Evolutionary conservation across 2,888 invertebrate genomes (phyloP).

Genomic region (Callyntrura guangdongensis): DNA sequence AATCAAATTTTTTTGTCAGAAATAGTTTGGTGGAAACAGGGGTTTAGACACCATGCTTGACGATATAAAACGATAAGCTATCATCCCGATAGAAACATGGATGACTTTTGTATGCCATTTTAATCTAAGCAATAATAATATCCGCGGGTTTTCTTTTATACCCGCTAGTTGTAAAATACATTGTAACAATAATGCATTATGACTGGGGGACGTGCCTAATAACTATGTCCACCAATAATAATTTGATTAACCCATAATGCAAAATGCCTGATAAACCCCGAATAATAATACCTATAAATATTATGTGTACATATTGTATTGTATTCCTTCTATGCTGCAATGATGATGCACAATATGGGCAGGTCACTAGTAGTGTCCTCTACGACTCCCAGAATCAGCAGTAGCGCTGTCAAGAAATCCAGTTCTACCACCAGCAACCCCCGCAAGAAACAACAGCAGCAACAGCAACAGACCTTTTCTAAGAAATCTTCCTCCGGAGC

Average conservation of each 20-base stretch:
- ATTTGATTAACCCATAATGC: slow-evolving; percentile 14
- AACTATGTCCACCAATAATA: neutral
- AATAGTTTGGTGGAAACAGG: no score
- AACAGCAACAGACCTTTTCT: slow-evolving; percentile 36
- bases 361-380: slow-evolving; percentile 74
- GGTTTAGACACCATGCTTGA: no score
- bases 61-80: no score
- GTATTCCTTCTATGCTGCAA: slow-evolving; percentile 27
- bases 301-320: slow-evolving; percentile 42
- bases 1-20: no score
- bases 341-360: slow-evolving; percentile 42
- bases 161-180: neutral
- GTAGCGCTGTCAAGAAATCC: slow-evolving; percentile 3
- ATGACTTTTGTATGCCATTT: no score
- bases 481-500: neutral
- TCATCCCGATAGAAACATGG: no score
- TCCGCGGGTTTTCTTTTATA: neutral
- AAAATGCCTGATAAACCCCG: neutral
- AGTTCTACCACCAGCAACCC: slow-evolving; percentile 10
- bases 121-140: no score
- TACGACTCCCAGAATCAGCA: slow-evolving; percentile 54
- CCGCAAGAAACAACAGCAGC: slow-evolving; percentile 50
- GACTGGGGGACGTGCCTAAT: neutral
- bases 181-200: neutral
- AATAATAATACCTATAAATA: neutral